Evolutionary conservation across 2,888 invertebrate species (phyloP), one percentile per base, ranked within the genome.

Genomic region (Lasius fuliginosus): DNA sequence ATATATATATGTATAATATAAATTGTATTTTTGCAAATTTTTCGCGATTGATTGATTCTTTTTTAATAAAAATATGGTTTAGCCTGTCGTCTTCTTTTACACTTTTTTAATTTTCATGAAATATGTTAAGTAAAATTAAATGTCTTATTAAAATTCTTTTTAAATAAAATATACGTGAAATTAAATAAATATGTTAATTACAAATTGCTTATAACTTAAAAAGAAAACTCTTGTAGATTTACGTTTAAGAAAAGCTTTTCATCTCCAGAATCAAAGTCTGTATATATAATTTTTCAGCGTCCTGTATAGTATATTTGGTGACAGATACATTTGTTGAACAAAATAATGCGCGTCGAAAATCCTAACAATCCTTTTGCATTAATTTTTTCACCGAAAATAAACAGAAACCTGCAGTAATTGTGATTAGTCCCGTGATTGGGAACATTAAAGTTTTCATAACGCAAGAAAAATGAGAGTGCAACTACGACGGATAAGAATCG

Each of bases 401-500:
- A 18, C 4, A 49, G n/a, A 18, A 49, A 49, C 1, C 6, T 53
- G 53, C n/a, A 53, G n/a, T 53, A 53, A 53, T 15, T 18, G 27
- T 27, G 36, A 27, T 60, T 23, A n/a, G 33, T 9, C 4, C 40
- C 12, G 15, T 18, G 15, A 27, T 3, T 5, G 6, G 18, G 2
- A 73, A 60, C 27, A 11, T 74, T 27, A n/a, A 56, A 56, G 9
- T 12, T 64, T 15, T 23, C 53, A 27, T 18, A 36, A 46, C 42
- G 4, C 49, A 56, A 23, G 33, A 60, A 77, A 73, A 36, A 87
- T 76, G 83, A 65, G 64, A 49, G 23, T 27, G 65, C 82, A n/a
- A 87, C 60, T 33, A 65, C 81, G 18, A 86, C 77, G 67, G 62
- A 75, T 40, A 42, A 11, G 36, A 15, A 15, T 74, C 11, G n/a